Evolutionary conservation across 2,113 vertebrate species (phyloP).

Genomic region (Grus americana): DNA sequence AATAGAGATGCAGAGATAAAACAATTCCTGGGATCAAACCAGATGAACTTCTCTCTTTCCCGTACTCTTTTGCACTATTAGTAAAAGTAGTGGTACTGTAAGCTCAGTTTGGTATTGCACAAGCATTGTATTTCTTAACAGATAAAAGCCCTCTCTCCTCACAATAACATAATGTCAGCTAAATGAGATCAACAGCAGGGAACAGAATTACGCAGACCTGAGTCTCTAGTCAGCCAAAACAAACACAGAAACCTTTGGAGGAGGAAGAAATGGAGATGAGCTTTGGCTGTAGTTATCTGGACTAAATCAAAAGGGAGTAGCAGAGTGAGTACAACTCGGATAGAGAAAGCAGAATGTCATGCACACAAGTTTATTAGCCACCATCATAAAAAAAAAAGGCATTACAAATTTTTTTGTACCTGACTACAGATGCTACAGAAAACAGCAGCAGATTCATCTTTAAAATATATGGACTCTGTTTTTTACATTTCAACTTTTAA

Average conservation of each 20-base stretch:
- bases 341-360: not conserved
- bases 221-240: not conserved
- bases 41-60: not conserved
- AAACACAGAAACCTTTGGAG: not conserved
- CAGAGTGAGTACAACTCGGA: rapidly evolving
- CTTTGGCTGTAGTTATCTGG: not conserved
- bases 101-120: not conserved
- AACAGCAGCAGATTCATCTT: not conserved
- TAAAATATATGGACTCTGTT: not conserved
- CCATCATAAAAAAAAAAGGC: not conserved
- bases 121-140: not conserved
- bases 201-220: not conserved
- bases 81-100: not conserved
- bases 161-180: not conserved
- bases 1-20: not conserved
- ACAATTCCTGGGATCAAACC: not conserved
- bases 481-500: not conserved
- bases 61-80: not conserved
- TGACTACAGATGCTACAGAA: not conserved
- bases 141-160: not conserved
- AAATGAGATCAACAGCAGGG: not conserved
- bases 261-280: not conserved
- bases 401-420: not conserved
- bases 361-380: not conserved
- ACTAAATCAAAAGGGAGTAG: not conserved